Conservation (phyloP, 2,797 vertebrate species). For the Crenuchus spilurus region DNA sequence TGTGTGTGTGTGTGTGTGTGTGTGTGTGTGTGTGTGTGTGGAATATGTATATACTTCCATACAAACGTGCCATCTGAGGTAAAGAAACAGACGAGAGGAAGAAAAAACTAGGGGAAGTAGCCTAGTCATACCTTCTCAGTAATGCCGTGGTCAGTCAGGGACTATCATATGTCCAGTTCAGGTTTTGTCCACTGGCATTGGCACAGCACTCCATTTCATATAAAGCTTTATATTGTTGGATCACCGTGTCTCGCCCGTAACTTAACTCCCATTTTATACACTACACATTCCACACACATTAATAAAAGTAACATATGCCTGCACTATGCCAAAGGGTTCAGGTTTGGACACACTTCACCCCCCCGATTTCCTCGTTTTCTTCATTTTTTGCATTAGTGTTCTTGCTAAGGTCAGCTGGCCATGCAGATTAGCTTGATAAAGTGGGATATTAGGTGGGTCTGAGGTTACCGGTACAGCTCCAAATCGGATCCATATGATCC, state of each 20-base stretch:
- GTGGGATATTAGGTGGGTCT: constrained; percentile 48
- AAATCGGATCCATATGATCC: constrained; percentile 55
- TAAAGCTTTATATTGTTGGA: constrained; percentile 51
- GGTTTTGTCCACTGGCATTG: constrained; percentile 55
- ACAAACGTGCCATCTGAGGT: background rate
- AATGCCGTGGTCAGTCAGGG: constrained; percentile 11
- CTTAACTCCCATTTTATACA: constrained; percentile 34
- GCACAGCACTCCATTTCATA: constrained; percentile 61
- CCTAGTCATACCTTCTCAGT: constrained; percentile 23
- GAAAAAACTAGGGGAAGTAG: constrained; percentile 28
- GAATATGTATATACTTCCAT: background rate
- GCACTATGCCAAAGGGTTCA: constrained; percentile 42
- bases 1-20: background rate
- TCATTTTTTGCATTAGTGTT: constrained; percentile 15
- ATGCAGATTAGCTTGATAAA: constrained; percentile 54
- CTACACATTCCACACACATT: constrained; percentile 45
- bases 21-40: constrained; percentile 8
- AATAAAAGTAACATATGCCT: constrained; percentile 46
- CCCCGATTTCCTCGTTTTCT: constrained; percentile 41
- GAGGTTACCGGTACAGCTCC: constrained; percentile 44
- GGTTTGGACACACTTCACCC: constrained; percentile 31
- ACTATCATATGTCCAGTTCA: constrained; percentile 58
- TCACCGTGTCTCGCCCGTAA: constrained; percentile 34
- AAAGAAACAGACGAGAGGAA: background rate
- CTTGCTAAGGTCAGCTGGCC: constrained; percentile 24